Conservation (phyloP, 1,140 invertebrate species). For the Cydia amplana region DNA sequence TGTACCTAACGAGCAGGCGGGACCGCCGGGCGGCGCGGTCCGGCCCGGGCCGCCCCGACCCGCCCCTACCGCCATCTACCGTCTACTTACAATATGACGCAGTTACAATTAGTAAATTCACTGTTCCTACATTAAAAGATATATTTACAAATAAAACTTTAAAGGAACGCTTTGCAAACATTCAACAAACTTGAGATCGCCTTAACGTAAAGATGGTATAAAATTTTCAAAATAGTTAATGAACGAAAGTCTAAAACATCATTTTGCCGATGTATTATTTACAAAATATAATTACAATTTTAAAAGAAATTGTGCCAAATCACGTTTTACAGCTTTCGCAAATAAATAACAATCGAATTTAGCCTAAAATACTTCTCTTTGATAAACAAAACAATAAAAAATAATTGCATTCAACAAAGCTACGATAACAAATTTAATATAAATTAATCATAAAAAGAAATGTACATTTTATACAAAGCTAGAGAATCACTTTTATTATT, state of each 20-base stretch:
- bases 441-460: constrained; percentile 77
- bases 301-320: constrained; percentile 63
- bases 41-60: constrained; percentile 30
- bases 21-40: constrained; percentile 33
- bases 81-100: constrained; percentile 57
- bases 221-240: constrained; percentile 72
- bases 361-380: constrained; percentile 77
- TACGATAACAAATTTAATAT: constrained; percentile 79
- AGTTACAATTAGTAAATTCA: constrained; percentile 74
- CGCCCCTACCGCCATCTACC: constrained; percentile 42
- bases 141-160: constrained; percentile 80
- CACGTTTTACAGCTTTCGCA: constrained; percentile 72
- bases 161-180: constrained; percentile 79
- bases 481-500: constrained; percentile 72
- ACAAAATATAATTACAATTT: constrained; percentile 61
- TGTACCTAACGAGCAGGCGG: constrained; percentile 34
- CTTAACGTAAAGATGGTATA: constrained; percentile 79
- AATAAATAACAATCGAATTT: constrained; percentile 80
- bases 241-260: constrained; percentile 69
- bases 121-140: constrained; percentile 74
- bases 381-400: constrained; percentile 79
- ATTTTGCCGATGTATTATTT: constrained; percentile 66
- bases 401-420: constrained; percentile 79
- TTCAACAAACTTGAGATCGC: constrained; percentile 79
- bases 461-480: constrained; percentile 76